Base-by-base conservation (phyloP, 2,113 vertebrate species). In the Burhinus oedicnemus region DNA sequence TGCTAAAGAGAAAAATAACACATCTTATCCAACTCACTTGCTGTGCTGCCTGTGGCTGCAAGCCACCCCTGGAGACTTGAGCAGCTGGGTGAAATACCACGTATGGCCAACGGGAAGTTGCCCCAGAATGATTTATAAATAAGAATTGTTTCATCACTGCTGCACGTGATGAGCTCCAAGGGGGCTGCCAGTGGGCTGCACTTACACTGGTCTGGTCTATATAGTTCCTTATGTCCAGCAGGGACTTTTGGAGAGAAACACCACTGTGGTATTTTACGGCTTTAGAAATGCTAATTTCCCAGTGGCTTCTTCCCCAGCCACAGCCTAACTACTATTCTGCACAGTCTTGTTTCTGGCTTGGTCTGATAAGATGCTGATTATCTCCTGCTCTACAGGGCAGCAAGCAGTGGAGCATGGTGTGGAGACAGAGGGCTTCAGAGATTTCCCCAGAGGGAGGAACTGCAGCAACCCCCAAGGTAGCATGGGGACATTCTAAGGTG, bases 1-100 rank as follows among this genome's bases (percentile, higher is more conserved):
- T 6, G 10, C 18, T 80, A 68, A 88, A 95, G 54, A 82, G 54
- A 74, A 89, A 89, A 95, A 81, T 75, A 68, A 57, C 36, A 45
- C 21, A 15, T 75, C 54, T 89, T 83, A 66, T 51, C 40, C 66
- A 93, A 64, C 17, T 21, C 65, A 26, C 42, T 90, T 64, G 57
- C 55, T 79, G 16, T 47, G 49, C 38, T 74, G 52, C 32, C 45
- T 88, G 54, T 69, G 55, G 23, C 23, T 94, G 30, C 42, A 94
- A 92, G 22, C 5, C n/a, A 26, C 15, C 6, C 13, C 22, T 69
- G 47, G 20, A 45, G 36, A 61, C 25, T 87, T 79, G 42, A 78
- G n/a, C 57, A 93, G 29, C n/a, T 68, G 66, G 62, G 62, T 91
- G 54, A 91, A 89, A 81, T 64, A 52, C 36, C 44, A 49, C 1